These are phyloP conservation scores for Drosophila repleta DNA, from an alignment of 1,140 invertebrate species.

Conservation along the genomic window DNA sequence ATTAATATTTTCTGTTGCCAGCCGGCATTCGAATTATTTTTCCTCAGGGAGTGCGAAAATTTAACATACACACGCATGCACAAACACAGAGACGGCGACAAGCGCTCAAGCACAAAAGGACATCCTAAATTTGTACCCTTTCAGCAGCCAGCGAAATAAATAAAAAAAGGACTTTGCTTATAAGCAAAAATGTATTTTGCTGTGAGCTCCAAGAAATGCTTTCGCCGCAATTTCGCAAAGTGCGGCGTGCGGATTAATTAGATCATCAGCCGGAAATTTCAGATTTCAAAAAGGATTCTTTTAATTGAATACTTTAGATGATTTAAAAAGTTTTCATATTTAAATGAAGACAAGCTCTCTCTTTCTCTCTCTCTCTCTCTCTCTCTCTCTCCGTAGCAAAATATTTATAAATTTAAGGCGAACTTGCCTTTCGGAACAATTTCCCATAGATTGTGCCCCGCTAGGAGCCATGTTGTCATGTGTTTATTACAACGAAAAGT, in stretches of 20 bases:
- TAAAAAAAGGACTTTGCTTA: slow-evolving; percentile 39
- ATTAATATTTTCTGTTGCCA: slow-evolving; percentile 70
- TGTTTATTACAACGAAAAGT: slow-evolving; percentile 75
- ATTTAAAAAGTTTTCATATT: too few relatives aligned
- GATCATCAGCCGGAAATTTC: neutral
- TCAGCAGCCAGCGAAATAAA: slow-evolving; percentile 56
- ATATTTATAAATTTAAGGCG: neutral
- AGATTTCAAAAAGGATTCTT: too few relatives aligned
- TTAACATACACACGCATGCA: slow-evolving; percentile 40
- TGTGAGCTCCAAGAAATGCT: slow-evolving; percentile 19
- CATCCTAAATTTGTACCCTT: slow-evolving; percentile 71
- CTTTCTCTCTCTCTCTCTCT: too few relatives aligned
- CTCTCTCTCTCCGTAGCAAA: too few relatives aligned
- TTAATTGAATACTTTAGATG: too few relatives aligned
- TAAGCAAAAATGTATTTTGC: slow-evolving; percentile 8
- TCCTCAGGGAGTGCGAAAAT: slow-evolving; percentile 54
- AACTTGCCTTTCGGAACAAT: neutral
- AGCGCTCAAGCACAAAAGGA: slow-evolving; percentile 33
- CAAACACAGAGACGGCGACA: slow-evolving; percentile 11
- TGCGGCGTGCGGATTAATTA: neutral
- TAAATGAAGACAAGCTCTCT: too few relatives aligned
- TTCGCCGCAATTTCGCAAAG: slow-evolving; percentile 8
- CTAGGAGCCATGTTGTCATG: slow-evolving; percentile 59
- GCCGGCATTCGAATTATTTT: slow-evolving; percentile 64
- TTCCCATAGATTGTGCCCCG: neutral